Base-by-base conservation (phyloP, 2,888 invertebrate species). In the Dione vanillae region DNA sequence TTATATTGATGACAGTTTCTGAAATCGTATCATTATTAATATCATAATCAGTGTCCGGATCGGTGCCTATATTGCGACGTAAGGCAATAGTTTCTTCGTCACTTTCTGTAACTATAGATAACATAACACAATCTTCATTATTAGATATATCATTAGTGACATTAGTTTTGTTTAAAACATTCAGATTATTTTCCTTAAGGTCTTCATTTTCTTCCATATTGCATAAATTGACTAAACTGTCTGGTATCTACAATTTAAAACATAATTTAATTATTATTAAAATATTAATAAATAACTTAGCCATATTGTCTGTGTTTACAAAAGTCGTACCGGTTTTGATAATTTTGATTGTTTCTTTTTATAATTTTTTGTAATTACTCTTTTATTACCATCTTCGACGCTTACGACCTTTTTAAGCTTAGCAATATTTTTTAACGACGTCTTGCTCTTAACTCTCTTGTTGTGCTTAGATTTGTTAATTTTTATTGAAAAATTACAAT, bases 31-130 rank as follows among this genome's bases (percentile, higher is more conserved):
- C 85, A 19, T 80, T 79, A 73, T 82, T 83, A 45, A 71, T 69
- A 61, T 77, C 77, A 27, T 75, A 54, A 52, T 76, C 77, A 37
- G 70, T 47, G 43, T 83, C 81, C 37, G 80, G 78, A 70, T 88
- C 85, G 5, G 85, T 89, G 6, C 85, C 90, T 58, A 87, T 82
- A 66, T 83, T 85, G 65, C 86, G 81, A 69, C 82, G 83, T 27
- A 89, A 72, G 45, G 86, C 84, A 64, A 88, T 81, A 16, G 82
- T 85, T 80, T 92, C 90, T 65, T 84, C 80, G 58, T 72, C 77
- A 27, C 84, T 82, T 65, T 86, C 86, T 73, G 79, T 85, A 41
- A 90, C 76, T 67, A 91, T 88, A 67, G 86, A 83, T 16, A 90
- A 79, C n/a, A 86, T 69, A 41, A 80, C 70, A 79, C 84, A 85